Evolutionary conservation across 2,888 invertebrate species (phyloP).

Genomic region (Parapristionchus giblindavisi): DNA sequence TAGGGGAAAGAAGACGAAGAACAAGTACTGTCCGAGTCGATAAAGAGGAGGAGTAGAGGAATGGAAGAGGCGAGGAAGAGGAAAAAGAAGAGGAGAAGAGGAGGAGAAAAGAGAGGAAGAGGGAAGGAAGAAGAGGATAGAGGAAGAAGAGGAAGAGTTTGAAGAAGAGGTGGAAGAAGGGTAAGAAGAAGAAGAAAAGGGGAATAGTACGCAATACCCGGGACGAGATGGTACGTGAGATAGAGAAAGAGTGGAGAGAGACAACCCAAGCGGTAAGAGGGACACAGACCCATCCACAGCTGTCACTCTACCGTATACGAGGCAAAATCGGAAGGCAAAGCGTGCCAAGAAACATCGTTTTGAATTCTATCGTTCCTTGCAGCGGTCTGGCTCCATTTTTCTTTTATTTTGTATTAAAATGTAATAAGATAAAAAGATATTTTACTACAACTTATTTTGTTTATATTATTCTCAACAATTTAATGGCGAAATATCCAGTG

Average conservation of each 20-base stretch:
- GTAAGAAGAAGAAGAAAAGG: background rate
- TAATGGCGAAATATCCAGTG: no score
- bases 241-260: conserved; percentile 21
- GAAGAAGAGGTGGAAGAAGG: background rate
- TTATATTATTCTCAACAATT: no score
- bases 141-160: background rate
- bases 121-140: background rate
- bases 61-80: background rate
- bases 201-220: background rate
- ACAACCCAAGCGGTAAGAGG: conserved; percentile 1
- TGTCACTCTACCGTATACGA: conserved; percentile 24
- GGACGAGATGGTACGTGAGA: conserved; percentile 25
- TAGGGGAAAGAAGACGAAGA: background rate
- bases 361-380: background rate
- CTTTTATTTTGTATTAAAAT: no score
- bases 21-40: no score
- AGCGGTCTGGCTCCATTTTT: background rate
- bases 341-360: background rate
- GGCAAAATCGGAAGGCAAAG: background rate
- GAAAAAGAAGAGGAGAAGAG: background rate
- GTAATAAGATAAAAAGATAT: no score
- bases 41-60: background rate
- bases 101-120: background rate
- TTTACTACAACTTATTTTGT: no score
- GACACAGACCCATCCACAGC: conserved; percentile 19